These are phyloP conservation scores for Cyclina sinensis DNA, from an alignment of 1,140 invertebrate species.

Conservation along the genomic window DNA sequence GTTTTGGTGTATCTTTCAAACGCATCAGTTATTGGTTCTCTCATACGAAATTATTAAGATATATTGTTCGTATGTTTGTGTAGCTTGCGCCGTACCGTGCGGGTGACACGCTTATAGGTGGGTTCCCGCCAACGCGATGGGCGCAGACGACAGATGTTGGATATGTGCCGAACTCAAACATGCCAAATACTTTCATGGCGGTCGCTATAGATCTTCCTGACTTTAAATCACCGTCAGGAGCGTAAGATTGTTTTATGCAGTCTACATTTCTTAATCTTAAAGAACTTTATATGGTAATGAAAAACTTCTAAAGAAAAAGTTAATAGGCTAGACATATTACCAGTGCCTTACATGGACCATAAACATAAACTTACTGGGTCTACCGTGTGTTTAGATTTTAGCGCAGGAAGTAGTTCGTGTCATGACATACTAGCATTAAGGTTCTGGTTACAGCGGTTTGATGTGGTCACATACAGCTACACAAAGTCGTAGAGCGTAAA, in stretches of 20 bases:
- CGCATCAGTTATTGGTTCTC: too few relatives aligned
- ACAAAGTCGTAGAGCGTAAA: too few relatives aligned
- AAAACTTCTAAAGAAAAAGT: neutral
- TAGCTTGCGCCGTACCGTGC: conserved; percentile 34
- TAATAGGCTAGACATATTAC: neutral
- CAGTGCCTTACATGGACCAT: neutral
- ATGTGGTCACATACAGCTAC: too few relatives aligned
- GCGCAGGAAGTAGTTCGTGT: too few relatives aligned
- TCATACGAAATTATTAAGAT: too few relatives aligned
- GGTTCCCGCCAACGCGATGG: conserved; percentile 79
- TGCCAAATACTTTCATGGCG: conserved; percentile 83
- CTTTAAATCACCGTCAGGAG: conserved; percentile 74
- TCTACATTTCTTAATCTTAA: conserved; percentile 15
- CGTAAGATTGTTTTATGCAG: too few relatives aligned
- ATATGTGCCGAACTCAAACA: conserved; percentile 79
- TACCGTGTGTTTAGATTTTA: conserved; percentile 1
- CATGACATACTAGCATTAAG: too few relatives aligned
- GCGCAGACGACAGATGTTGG: conserved; percentile 81
- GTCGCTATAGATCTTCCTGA: conserved; percentile 83
- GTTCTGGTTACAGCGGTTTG: too few relatives aligned
- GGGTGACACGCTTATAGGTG: neutral
- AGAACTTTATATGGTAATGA: neutral
- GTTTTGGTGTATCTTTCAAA: too few relatives aligned
- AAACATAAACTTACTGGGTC: neutral
- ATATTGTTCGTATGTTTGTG: too few relatives aligned